Evolutionary conservation across 2,113 vertebrate species (phyloP).

Genomic region (Greenwoodochromis staneri): DNA sequence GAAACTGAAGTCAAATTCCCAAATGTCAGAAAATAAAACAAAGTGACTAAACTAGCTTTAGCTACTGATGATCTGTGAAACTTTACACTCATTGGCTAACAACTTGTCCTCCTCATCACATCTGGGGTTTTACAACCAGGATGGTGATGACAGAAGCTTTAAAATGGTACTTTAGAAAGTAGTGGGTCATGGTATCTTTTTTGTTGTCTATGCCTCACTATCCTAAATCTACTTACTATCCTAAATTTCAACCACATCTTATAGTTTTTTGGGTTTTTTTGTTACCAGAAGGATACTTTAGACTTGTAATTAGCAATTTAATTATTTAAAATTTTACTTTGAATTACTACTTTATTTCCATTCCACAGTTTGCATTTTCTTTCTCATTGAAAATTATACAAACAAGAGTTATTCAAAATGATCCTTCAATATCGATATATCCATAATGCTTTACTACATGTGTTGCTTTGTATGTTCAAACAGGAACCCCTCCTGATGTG

Average conservation of each 20-base stretch:
- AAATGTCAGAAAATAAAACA: neutral
- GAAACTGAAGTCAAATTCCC: neutral
- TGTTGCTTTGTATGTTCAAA: neutral
- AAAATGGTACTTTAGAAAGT: neutral
- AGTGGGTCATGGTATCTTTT: rapidly evolving
- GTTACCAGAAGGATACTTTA: neutral
- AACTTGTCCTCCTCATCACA: neutral
- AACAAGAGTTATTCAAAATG: neutral
- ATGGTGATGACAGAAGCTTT: neutral
- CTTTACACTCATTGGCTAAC: neutral
- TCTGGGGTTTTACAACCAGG: neutral
- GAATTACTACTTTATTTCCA: neutral
- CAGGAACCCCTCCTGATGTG: constrained; percentile 54
- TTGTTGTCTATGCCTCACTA: neutral
- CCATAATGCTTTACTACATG: neutral
- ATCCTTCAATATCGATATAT: neutral
- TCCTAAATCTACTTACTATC: neutral
- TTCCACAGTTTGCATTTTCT: neutral
- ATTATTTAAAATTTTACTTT: neutral
- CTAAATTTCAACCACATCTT: neutral
- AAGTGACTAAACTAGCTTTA: neutral
- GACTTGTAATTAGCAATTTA: neutral
- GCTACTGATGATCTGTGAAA: neutral
- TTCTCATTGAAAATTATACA: neutral
- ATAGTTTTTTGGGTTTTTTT: rapidly evolving